A percentile compares a stretch with the other conserved stretches of the same genome.
phyloP scores from a whole-genome alignment of 1,140 invertebrate genomes.

The Lysiphlebus fabarum region DNA sequence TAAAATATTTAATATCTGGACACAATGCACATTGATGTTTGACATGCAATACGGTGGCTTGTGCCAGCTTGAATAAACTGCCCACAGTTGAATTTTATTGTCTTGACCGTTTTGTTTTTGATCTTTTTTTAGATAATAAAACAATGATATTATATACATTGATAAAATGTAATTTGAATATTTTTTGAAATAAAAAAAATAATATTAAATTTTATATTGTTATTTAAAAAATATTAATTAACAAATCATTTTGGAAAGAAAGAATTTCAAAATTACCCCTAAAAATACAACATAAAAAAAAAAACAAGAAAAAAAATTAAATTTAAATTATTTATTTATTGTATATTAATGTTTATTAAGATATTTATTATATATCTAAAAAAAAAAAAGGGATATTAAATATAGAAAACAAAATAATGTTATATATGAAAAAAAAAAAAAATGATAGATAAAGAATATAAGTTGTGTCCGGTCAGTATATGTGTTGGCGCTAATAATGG shows the following conservation, averaged over 20 bases:
- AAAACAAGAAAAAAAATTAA: too few species aligned
- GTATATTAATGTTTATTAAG: too few species aligned
- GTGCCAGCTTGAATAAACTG: constrained; percentile 20
- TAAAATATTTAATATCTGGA: constrained; percentile 10
- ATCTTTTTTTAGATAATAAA: constrained; percentile 14
- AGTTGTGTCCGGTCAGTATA: constrained; percentile 30
- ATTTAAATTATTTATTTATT: too few species aligned
- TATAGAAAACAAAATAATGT: background rate
- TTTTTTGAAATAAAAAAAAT: constrained; percentile 1
- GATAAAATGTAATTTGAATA: background rate
- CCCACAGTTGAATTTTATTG: constrained; percentile 24
- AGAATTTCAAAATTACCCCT: too few species aligned
- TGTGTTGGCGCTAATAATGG: constrained; percentile 52
- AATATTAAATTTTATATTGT: too few species aligned
- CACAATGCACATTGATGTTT: constrained; percentile 22
- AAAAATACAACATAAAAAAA: too few species aligned
- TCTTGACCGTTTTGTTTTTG: constrained; percentile 10
- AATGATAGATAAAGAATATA: background rate
- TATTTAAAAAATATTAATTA: too few species aligned
- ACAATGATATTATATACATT: constrained; percentile 12
- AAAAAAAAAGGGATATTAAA: too few species aligned
- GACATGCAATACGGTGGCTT: constrained; percentile 21
- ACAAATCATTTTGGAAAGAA: too few species aligned
- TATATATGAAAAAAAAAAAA: background rate
- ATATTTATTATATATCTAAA: too few species aligned